Evolutionary conservation across 2,888 invertebrate genomes (phyloP), one percentile per base, ranked within the genome.

Genomic region (Chrysodeixis includens): DNA sequence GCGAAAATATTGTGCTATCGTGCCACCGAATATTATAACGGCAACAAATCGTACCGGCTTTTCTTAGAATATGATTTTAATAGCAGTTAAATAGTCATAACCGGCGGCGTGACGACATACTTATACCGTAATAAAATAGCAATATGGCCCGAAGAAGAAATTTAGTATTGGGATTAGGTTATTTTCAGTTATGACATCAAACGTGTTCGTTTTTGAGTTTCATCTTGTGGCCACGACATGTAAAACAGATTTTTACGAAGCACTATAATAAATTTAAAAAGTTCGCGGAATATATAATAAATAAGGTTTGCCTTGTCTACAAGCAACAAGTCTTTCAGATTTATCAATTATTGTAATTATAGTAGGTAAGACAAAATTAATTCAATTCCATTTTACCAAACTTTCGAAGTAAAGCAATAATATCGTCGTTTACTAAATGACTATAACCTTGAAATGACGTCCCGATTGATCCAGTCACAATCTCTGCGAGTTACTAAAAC

Each of bases 11-110:
- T 82, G 76, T 73, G 62, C 63, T 46, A 80, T 79, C 81, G 76
- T 73, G 62, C 63, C 40, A 57, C 60, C 58, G 67, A 72, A 72
- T 72, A 71, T 66, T 70, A 30, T 59, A 63, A 62, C 46, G 22
- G 49, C 59, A 75, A 70, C 66, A 81, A 73, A 73, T 63, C 63
- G 61, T 68, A 56, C 55, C 66, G 63, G 60, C 63, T 71, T 88
- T 90, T 90, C 90, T 88, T 76, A 82, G 89, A 91, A 91, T 85
- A 89, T 92, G 85, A 90, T 91, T 93, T 87, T 91, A 91, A 89
- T 87, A 83, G 85, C 87, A 78, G 84, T 90, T 88, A 90, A 89
- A 87, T 83, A 88, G 86, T 89, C 87, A 87, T 89, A 90, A 89
- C 86, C 76, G 73, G 69, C 79, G 75, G 71, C 78, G 80, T 83